Evolutionary conservation across 1,140 invertebrate species (phyloP).

Genomic region (Lordiphosa collinella): DNA sequence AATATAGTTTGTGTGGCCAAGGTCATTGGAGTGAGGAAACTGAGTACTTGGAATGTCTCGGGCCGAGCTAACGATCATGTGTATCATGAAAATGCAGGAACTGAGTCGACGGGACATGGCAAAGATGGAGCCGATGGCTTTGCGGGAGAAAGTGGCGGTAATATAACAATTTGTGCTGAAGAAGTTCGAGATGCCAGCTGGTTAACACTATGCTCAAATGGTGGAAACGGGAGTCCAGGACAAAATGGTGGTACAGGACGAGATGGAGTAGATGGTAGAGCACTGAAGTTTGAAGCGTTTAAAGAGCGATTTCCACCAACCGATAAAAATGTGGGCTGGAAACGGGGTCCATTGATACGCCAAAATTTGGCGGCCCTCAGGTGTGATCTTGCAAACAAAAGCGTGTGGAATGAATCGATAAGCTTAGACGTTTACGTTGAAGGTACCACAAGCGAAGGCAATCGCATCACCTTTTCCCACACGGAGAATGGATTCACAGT

Average conservation of each 20-base stretch:
- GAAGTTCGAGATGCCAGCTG: neutral
- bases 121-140: constrained; percentile 5
- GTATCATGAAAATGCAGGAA: neutral
- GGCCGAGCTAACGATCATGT: neutral
- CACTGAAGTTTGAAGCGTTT: neutral
- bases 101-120: neutral
- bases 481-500: no score
- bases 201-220: neutral
- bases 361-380: neutral
- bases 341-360: neutral
- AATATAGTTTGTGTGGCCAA: constrained; percentile 1
- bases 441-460: neutral
- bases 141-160: constrained; percentile 3
- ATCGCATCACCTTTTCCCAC: neutral
- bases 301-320: neutral
- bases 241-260: neutral
- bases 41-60: neutral
- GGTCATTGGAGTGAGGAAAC: neutral
- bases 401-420: neutral
- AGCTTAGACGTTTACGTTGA: neutral
- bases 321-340: no score
- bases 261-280: neutral
- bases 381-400: neutral
- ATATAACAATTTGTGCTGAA: constrained; percentile 2
- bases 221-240: neutral